A percentile compares a stretch with the other conserved stretches of the same genome.
phyloP scores from a whole-genome alignment of 2,113 vertebrate genomes.

The Alligator sinensis region DNA sequence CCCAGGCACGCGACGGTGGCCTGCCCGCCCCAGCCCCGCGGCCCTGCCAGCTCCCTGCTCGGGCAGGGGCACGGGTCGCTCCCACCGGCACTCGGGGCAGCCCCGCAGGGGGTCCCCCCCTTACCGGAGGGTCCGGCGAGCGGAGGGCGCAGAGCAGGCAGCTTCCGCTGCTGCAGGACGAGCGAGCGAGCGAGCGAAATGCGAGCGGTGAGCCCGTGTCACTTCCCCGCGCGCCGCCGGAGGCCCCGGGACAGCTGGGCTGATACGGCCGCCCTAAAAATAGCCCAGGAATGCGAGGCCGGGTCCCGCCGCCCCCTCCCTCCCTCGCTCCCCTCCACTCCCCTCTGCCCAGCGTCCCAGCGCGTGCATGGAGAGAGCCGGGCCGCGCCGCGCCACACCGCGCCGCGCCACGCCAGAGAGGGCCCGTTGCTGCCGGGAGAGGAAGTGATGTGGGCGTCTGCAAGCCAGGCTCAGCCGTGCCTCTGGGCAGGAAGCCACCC shows the following conservation, averaged over 20 bases:
- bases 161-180: not conserved
- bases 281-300: slow-evolving; percentile 78
- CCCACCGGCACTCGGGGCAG: not conserved
- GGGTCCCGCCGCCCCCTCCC: slow-evolving; percentile 25
- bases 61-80: not conserved
- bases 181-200: slow-evolving; percentile 42
- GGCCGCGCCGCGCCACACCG: slow-evolving; percentile 12
- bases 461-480: not conserved
- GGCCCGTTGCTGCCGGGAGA: slow-evolving; percentile 27
- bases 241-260: slow-evolving; percentile 86
- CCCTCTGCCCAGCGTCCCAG: slow-evolving; percentile 23
- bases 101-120: not conserved
- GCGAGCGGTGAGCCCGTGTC: slow-evolving; percentile 71
- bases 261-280: slow-evolving; percentile 85
- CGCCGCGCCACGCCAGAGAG: not conserved
- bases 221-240: slow-evolving; percentile 71
- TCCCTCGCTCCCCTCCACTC: slow-evolving; percentile 12
- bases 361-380: slow-evolving; percentile 29
- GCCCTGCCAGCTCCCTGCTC: too few species aligned
- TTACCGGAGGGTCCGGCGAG: slow-evolving; percentile 59
- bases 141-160: not conserved
- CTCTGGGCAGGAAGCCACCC: not conserved
- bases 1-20: not conserved
- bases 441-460: slow-evolving; percentile 74
- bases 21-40: not conserved